These are phyloP conservation scores for Olivierus martensii DNA, from an alignment of 1,140 invertebrate genomes.

Conservation along the genomic window DNA sequence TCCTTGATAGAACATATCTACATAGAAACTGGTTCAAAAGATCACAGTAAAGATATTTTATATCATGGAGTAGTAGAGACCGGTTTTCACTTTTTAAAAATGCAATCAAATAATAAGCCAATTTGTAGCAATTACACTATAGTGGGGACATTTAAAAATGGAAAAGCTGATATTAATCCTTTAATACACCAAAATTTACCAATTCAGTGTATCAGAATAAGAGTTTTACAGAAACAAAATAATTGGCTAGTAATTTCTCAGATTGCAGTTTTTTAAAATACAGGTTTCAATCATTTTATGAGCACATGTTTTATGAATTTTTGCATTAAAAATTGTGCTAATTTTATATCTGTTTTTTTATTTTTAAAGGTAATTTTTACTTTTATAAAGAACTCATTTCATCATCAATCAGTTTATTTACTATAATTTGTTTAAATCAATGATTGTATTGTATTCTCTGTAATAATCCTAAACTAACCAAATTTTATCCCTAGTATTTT, in stretches of 20 bases:
- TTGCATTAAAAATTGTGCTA: too few relatives aligned
- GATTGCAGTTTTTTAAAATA: constrained; percentile 2
- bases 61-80: constrained; percentile 1
- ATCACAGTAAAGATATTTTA: constrained; percentile 5
- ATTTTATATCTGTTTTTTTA: too few relatives aligned
- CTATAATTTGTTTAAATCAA: too few relatives aligned
- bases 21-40: neutral
- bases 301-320: too few relatives aligned
- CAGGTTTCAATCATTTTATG: too few relatives aligned
- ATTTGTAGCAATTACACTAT: constrained; percentile 1
- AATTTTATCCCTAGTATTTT: too few relatives aligned
- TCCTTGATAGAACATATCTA: neutral
- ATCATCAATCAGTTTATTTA: too few relatives aligned
- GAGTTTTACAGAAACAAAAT: constrained; percentile 4
- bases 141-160: constrained; percentile 6
- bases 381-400: too few relatives aligned
- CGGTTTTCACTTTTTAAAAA: neutral
- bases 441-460: too few relatives aligned
- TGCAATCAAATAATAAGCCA: constrained; percentile 4
- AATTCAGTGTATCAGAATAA: constrained; percentile 9
- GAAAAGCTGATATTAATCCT: constrained; percentile 1
- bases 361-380: too few relatives aligned
- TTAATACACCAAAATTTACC: neutral
- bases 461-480: too few relatives aligned
- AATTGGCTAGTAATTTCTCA: constrained; percentile 13